Evolutionary conservation across 1,140 invertebrate species (phyloP).

Genomic region (Drosophila biarmipes): DNA sequence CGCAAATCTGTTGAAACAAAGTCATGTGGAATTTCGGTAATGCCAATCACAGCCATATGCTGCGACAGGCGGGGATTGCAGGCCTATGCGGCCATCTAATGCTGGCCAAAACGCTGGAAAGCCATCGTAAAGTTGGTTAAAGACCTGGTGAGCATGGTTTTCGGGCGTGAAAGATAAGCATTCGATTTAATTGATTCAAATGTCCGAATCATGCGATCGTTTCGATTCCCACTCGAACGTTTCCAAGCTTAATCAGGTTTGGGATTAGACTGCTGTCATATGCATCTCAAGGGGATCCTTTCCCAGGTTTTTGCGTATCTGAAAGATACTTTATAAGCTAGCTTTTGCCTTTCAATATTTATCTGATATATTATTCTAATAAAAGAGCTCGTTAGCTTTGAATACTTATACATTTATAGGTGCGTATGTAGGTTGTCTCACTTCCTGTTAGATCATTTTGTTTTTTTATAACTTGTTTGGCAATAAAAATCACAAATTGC

Average conservation of each 20-base stretch:
- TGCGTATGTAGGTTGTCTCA: background rate
- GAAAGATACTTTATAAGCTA: background rate
- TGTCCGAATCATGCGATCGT: conserved; percentile 12
- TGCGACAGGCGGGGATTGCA: conserved; percentile 56
- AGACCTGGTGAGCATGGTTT: conserved; percentile 22
- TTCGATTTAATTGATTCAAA: conserved; percentile 35
- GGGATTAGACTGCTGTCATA: conserved; percentile 1
- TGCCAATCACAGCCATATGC: conserved; percentile 58
- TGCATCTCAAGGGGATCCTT: conserved; percentile 25
- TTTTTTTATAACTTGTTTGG: background rate
- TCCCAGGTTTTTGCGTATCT: background rate
- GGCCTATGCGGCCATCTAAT: conserved; percentile 47
- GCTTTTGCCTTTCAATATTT: background rate
- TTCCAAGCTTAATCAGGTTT: conserved; percentile 10
- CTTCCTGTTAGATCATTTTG: background rate
- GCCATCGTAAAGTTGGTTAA: conserved; percentile 16
- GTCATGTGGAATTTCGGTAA: conserved; percentile 59
- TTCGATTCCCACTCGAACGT: conserved; percentile 22
- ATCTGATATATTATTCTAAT: background rate
- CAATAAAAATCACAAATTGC: background rate
- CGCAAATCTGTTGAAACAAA: conserved; percentile 59
- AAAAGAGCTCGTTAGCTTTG: background rate
- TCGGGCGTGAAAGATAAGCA: conserved; percentile 13
- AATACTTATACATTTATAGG: background rate
- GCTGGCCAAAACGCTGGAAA: conserved; percentile 17